Evolutionary conservation across 1,140 invertebrate genomes (phyloP).

Genomic region (Brachionus rotundiformis): DNA sequence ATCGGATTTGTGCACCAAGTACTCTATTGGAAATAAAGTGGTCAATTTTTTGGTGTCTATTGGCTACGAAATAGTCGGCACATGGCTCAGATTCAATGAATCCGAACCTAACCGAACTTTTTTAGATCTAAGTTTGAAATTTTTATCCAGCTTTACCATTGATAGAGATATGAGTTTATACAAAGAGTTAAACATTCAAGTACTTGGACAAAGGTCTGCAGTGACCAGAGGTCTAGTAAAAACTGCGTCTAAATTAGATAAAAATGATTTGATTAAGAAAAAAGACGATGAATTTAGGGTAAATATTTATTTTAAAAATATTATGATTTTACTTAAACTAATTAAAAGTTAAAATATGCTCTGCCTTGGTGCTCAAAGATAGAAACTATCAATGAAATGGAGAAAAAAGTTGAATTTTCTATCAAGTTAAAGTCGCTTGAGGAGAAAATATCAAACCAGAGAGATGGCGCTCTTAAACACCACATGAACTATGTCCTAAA

Average conservation of each 20-base stretch:
- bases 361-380: slow-evolving; percentile 15
- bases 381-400: slow-evolving; percentile 44
- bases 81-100: slow-evolving; percentile 45
- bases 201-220: slow-evolving; percentile 38
- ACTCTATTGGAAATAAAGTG: slow-evolving; percentile 14
- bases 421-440: not conserved
- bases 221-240: not conserved
- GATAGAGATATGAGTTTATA: slow-evolving; percentile 48
- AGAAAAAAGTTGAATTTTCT: slow-evolving; percentile 33
- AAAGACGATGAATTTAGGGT: slow-evolving; percentile 10
- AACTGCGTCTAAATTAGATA: slow-evolving; percentile 43
- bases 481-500: slow-evolving; percentile 25
- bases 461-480: not conserved
- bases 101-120: not conserved
- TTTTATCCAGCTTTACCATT: slow-evolving; percentile 16
- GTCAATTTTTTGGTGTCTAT: slow-evolving; percentile 40
- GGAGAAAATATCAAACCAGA: slow-evolving; percentile 1
- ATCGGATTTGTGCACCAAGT: slow-evolving; percentile 20
- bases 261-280: not conserved
- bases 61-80: slow-evolving; percentile 39
- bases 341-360: not conserved
- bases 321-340: not conserved
- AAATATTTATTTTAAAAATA: not conserved
- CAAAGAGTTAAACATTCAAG: slow-evolving; percentile 49
- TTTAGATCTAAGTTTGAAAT: slow-evolving; percentile 39